Percentiles rank a stretch among this genome's conserved stretches.
phyloP scores from a whole-genome alignment of 2,113 vertebrate genomes.

The Camelus dromedarius region DNA sequence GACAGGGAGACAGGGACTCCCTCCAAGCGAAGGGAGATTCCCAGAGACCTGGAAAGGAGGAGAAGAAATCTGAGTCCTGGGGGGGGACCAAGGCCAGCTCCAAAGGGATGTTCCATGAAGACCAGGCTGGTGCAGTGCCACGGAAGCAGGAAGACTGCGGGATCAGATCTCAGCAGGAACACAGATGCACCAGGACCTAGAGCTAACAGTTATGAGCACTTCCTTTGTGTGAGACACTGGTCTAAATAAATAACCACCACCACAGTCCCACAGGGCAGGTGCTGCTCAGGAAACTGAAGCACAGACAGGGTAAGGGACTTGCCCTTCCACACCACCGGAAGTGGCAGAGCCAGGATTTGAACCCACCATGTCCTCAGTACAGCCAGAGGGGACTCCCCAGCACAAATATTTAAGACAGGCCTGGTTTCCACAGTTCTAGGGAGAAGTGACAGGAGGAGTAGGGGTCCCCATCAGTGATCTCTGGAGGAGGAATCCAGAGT shows the following conservation, averaged over 20 bases:
- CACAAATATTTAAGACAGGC: no score
- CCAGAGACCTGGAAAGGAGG: background rate
- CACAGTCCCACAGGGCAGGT: background rate
- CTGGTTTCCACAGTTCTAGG: no score
- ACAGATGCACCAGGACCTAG: background rate
- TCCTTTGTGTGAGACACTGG: rapidly evolving
- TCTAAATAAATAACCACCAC: rapidly evolving
- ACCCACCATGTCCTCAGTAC: background rate
- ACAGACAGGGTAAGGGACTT: rapidly evolving
- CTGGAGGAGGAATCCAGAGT: no score
- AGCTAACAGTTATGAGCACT: rapidly evolving
- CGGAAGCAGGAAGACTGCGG: rapidly evolving
- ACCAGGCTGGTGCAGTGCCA: rapidly evolving
- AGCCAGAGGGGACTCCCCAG: background rate
- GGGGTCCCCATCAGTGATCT: no score
- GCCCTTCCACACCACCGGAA: background rate
- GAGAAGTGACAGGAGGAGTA: no score
- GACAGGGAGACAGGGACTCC: background rate
- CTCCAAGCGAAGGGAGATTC: background rate
- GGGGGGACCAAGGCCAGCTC: background rate
- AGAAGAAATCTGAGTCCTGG: background rate
- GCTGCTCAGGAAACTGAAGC: background rate
- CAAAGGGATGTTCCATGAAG: rapidly evolving
- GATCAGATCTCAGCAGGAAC: background rate
- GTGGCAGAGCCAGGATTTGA: background rate